phyloP scores from a whole-genome alignment of 2,797 vertebrate genomes.

The Dicrostonyx torquatus region DNA sequence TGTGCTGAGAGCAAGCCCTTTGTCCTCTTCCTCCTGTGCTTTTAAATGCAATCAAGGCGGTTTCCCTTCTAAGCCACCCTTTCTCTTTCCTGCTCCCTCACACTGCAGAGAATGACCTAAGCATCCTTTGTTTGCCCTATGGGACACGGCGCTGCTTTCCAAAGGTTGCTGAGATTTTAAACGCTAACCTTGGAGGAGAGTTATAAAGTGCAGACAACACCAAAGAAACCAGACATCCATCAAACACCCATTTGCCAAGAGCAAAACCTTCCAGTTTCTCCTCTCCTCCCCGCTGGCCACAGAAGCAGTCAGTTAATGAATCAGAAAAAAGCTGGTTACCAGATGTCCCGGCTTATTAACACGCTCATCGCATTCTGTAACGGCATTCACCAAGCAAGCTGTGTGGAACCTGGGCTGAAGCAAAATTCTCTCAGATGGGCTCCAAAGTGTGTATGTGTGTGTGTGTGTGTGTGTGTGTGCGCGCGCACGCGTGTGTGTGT shows the following conservation, averaged over 20 bases:
- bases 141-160: not conserved
- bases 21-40: not conserved
- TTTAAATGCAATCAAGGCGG: not conserved
- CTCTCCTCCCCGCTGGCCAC: conserved; percentile 84
- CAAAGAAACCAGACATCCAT: conserved; percentile 82
- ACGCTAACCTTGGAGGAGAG: conserved; percentile 74
- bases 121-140: not conserved
- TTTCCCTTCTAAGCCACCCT: not conserved
- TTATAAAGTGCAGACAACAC: conserved; percentile 72
- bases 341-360: conserved; percentile 94
- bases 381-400: conserved; percentile 88
- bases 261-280: conserved; percentile 82
- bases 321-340: conserved; percentile 95
- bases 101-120: not conserved
- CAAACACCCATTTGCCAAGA: conserved; percentile 83
- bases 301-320: conserved; percentile 91
- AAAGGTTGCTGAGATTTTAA: conserved; percentile 63
- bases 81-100: not conserved
- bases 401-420: conserved; percentile 81
- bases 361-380: conserved; percentile 88
- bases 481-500: not conserved
- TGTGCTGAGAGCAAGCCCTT: not conserved
- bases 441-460: conserved; percentile 58
- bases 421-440: conserved; percentile 71
- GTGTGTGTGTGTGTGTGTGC: conserved; percentile 12